Percentiles rank a stretch among this genome's conserved stretches.
Conservation (phyloP, 1,140 invertebrate genomes). For the Tribolium madens region DNA sequence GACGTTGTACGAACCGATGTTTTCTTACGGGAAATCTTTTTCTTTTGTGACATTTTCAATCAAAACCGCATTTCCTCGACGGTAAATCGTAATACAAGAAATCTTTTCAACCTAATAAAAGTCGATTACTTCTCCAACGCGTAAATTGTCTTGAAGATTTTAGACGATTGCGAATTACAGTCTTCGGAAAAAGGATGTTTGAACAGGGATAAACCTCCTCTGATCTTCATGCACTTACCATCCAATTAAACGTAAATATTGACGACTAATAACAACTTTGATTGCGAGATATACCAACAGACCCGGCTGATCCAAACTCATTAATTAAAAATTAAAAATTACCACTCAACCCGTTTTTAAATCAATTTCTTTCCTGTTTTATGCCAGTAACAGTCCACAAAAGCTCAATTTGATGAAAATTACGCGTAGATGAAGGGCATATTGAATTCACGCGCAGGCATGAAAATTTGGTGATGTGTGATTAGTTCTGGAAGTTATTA, state of each 20-base stretch:
- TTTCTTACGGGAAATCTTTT: slow-evolving; percentile 24
- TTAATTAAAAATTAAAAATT: neutral
- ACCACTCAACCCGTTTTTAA: neutral
- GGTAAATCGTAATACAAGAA: slow-evolving; percentile 18
- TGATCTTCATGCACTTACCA: neutral
- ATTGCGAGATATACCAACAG: neutral
- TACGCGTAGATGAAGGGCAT: neutral
- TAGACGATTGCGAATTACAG: neutral
- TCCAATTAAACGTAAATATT: neutral
- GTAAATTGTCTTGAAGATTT: slow-evolving; percentile 17
- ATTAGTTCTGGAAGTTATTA: slow-evolving; percentile 28
- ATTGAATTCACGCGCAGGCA: neutral
- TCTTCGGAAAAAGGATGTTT: neutral
- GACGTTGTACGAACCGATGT: slow-evolving; percentile 10
- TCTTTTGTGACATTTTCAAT: slow-evolving; percentile 35
- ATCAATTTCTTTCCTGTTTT: neutral
- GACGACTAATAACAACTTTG: neutral
- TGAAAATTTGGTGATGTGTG: slow-evolving; percentile 27
- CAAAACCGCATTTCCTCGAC: slow-evolving; percentile 14
- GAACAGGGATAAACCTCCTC: neutral
- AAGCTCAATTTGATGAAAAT: neutral
- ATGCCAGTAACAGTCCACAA: neutral
- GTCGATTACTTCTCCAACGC: slow-evolving; percentile 11
- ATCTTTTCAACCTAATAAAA: slow-evolving; percentile 34
- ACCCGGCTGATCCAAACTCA: neutral